These are phyloP conservation scores for Conomelus anceps DNA, from an alignment of 2,888 invertebrate species.

Conservation along the genomic window DNA sequence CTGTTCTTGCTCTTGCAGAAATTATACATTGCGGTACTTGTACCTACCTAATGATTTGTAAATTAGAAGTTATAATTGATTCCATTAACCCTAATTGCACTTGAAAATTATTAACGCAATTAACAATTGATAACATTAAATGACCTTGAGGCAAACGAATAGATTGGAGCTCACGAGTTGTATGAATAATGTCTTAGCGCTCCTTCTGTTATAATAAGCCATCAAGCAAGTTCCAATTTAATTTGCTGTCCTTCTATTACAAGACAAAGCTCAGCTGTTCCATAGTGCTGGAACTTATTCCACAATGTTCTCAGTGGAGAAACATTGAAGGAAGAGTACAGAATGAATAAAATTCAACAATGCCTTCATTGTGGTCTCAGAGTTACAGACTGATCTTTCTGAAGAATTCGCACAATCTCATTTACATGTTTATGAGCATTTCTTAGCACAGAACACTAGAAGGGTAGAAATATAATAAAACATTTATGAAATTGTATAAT, in stretches of 20 bases:
- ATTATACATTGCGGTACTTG: not conserved
- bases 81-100: not conserved
- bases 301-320: not conserved
- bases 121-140: not conserved
- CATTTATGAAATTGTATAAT: too few species aligned
- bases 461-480: too few species aligned
- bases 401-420: not conserved
- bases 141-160: not conserved
- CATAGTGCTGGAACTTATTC: not conserved
- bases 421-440: too few species aligned
- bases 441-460: too few species aligned
- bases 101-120: not conserved
- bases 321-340: not conserved
- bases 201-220: not conserved
- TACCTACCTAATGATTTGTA: not conserved
- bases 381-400: not conserved
- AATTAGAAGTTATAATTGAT: not conserved
- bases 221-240: not conserved
- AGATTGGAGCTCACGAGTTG: not conserved
- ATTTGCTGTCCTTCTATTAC: not conserved
- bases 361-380: not conserved
- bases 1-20: not conserved
- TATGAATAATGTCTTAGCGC: not conserved
- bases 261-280: not conserved
- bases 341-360: not conserved